Conservation (phyloP, 1,140 invertebrate genomes). For the Heliconius melpomene region DNA sequence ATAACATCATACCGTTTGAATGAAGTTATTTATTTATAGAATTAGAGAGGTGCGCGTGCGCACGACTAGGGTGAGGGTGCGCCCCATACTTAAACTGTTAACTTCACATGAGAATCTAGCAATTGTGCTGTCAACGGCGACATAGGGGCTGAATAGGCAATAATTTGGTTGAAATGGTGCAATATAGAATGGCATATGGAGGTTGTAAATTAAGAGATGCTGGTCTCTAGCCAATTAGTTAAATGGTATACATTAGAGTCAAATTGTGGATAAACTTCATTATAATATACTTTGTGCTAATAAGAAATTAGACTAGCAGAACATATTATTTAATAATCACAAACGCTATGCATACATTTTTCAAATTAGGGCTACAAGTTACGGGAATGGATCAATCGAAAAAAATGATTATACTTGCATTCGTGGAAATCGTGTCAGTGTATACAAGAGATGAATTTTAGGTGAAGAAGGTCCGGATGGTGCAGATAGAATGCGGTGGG, state of each 20-base stretch:
- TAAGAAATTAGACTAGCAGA: neutral
- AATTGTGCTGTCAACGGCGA: constrained; percentile 48
- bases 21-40: constrained; percentile 56
- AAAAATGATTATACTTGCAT: constrained; percentile 39
- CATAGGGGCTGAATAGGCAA: constrained; percentile 33
- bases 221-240: neutral
- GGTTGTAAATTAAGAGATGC: neutral
- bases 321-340: neutral
- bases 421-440: constrained; percentile 47
- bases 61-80: constrained; percentile 43
- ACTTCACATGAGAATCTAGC: constrained; percentile 43
- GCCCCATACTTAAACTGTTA: constrained; percentile 38
- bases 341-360: neutral
- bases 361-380: constrained; percentile 5
- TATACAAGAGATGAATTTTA: constrained; percentile 51
- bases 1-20: constrained; percentile 50
- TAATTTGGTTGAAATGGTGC: constrained; percentile 32
- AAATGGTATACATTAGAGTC: neutral
- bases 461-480: constrained; percentile 64
- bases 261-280: neutral
- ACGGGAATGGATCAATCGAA: constrained; percentile 22
- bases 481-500: constrained; percentile 70
- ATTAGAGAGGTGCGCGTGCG: constrained; percentile 30
- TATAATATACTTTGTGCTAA: neutral
- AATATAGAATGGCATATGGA: constrained; percentile 16